Percentiles rank a stretch among this genome's conserved stretches.
phyloP scores from a whole-genome alignment of 2,888 invertebrate species.

The Ormyrus rosae region DNA sequence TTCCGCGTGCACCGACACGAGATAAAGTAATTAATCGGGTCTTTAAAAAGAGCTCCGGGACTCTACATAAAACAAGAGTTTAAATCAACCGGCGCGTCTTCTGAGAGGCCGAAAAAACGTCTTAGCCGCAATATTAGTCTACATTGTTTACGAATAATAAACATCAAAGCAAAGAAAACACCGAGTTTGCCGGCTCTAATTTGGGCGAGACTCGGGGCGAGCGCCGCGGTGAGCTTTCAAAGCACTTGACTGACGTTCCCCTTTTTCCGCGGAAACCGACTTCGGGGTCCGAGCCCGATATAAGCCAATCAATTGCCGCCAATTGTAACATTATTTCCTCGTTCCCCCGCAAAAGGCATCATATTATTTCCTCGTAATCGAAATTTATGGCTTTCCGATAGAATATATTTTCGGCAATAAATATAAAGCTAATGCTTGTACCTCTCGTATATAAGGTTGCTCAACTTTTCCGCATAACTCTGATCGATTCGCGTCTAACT shows the following conservation, averaged over 20 bases:
- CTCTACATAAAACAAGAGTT: neutral
- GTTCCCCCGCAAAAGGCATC: neutral
- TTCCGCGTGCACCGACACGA: neutral
- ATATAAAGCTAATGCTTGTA: neutral
- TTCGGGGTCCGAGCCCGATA: slow-evolving; percentile 9
- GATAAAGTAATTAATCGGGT: neutral
- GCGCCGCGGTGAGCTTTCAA: slow-evolving; percentile 10
- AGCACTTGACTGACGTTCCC: slow-evolving; percentile 28
- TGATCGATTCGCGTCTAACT: slow-evolving; percentile 3
- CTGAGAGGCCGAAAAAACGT: slow-evolving; percentile 3
- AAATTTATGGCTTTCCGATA: too few relatives aligned
- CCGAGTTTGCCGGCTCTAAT: slow-evolving; percentile 45
- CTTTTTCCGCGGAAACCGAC: slow-evolving; percentile 9
- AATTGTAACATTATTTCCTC: slow-evolving; percentile 19
- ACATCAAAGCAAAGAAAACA: slow-evolving; percentile 49
- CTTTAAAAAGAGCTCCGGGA: neutral
- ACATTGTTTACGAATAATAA: slow-evolving; percentile 52
- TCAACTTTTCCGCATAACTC: slow-evolving; percentile 2
- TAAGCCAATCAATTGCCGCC: slow-evolving; percentile 16
- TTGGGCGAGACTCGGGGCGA: slow-evolving; percentile 14
- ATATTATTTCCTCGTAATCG: neutral
- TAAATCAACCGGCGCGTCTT: neutral
- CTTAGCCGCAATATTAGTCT: slow-evolving; percentile 16
- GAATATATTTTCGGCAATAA: neutral
- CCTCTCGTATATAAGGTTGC: neutral